Base-by-base conservation (phyloP, 1,140 invertebrate species). In the Oppia nitens region DNA sequence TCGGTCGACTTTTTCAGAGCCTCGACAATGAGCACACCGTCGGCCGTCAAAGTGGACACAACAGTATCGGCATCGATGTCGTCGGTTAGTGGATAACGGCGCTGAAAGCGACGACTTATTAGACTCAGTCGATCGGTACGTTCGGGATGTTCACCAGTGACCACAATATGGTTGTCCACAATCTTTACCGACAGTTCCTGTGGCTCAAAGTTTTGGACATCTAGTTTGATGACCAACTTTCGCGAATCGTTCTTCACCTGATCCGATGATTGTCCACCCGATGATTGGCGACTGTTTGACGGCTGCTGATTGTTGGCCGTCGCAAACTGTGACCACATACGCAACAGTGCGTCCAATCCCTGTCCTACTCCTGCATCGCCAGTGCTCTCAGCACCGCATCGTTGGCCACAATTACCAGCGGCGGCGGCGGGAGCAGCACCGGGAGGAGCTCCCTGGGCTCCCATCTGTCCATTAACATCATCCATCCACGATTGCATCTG, bases 171-270 rank as follows among this genome's bases (percentile, higher is more conserved):
- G n/a, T n/a, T 17, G 48, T 81, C 80, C 2, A 80, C 78, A 0
- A 81, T 83, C 68, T 85, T 87, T 1, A 93, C 85, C 4, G 78
- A 76, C 12, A 93, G 81, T 68, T 92, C 87, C 49, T 83, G 80
- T 0, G 87, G 85, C 40, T 78, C 73, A 68, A 92, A 93, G 63
- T 91, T 85, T 45, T 85, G 80, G 0, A 93, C 84, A 67, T 92
- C 87, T 66, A 87, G 69, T 62, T 78, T 79, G 0, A 83, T 78
- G 68, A 85, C 77, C 62, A 81, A 81, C 3, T 23, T 52, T 24
- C 54, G 25, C 12, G 45, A 14, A 21, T 63, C 45, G 26, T 60
- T 57, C n/a, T n/a, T n/a, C n/a, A n/a, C n/a, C n/a, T n/a, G n/a
- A n/a, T n/a, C n/a, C n/a, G n/a, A n/a, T n/a, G n/a, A n/a, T n/a